Evolutionary conservation across 2,797 vertebrate genomes (phyloP).

Genomic region (Sebastes taczanowskii): DNA sequence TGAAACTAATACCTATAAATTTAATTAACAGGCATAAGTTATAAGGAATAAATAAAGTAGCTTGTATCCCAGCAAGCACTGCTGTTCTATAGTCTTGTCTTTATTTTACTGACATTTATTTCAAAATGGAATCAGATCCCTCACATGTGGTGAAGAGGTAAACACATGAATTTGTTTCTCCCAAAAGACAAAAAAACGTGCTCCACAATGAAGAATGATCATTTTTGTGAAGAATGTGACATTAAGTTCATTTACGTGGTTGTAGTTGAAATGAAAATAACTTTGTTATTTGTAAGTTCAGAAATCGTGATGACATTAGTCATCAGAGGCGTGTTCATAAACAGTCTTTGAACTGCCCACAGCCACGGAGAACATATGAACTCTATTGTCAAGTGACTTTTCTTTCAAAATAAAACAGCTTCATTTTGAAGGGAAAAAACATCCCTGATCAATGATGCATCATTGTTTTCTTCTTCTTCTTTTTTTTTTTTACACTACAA

Average conservation of each 20-base stretch:
- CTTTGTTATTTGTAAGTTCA: neutral
- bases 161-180: neutral
- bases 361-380: conserved; percentile 30
- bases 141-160: neutral
- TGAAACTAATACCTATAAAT: neutral
- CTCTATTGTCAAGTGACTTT: conserved; percentile 17
- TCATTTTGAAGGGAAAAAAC: conserved; percentile 15
- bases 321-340: neutral
- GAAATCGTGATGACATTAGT: conserved; percentile 3
- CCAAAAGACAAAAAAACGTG: neutral
- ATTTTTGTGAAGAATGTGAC: neutral
- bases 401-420: conserved; percentile 10
- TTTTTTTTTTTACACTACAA: neutral
- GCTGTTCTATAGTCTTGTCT: neutral
- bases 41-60: neutral
- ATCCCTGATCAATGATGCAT: conserved; percentile 19
- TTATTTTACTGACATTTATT: neutral
- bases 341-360: conserved; percentile 44
- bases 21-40: neutral
- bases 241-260: neutral
- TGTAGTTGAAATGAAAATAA: neutral
- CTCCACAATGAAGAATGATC: neutral
- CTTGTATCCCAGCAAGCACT: neutral
- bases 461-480: neutral
- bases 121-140: neutral